Conservation (phyloP, 2,888 invertebrate species). For the Sesia apiformis region DNA sequence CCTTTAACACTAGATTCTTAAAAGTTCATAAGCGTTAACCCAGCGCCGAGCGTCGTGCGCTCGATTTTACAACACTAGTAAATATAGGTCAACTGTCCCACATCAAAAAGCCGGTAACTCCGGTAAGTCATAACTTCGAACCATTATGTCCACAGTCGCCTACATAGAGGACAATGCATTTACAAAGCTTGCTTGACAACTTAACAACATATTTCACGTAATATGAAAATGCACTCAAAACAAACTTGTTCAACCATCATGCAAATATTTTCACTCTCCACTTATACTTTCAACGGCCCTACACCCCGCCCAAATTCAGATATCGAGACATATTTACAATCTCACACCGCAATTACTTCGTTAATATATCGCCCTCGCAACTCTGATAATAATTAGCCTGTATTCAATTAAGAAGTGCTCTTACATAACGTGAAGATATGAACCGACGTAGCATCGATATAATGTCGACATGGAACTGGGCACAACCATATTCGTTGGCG, state of each 20-base stretch:
- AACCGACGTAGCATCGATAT: conserved; percentile 9
- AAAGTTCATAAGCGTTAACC: too few relatives aligned
- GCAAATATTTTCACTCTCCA: not conserved
- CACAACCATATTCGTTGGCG: conserved; percentile 50
- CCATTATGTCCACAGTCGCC: too few relatives aligned
- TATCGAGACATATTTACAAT: conserved; percentile 7
- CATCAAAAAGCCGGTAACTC: too few relatives aligned
- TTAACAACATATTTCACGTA: too few relatives aligned
- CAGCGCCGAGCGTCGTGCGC: too few relatives aligned
- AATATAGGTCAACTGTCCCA: too few relatives aligned
- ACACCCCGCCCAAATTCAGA: not conserved
- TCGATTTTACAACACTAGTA: too few relatives aligned
- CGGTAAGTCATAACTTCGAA: too few relatives aligned
- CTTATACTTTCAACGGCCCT: not conserved
- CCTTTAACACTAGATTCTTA: too few relatives aligned
- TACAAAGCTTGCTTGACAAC: too few relatives aligned
- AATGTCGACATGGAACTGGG: conserved; percentile 40
- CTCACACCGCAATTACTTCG: conserved; percentile 12
- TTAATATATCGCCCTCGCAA: conserved; percentile 18
- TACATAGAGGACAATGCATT: too few relatives aligned
- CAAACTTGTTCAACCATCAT: not conserved
- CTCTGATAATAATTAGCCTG: conserved; percentile 28
- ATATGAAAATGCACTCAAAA: too few relatives aligned
- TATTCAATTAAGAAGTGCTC: conserved; percentile 23
- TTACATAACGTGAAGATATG: conserved; percentile 13